Percentiles rank a stretch among this genome's conserved stretches.
phyloP scores from a whole-genome alignment of 2,113 vertebrate species.

The Osmerus eperlanus region DNA sequence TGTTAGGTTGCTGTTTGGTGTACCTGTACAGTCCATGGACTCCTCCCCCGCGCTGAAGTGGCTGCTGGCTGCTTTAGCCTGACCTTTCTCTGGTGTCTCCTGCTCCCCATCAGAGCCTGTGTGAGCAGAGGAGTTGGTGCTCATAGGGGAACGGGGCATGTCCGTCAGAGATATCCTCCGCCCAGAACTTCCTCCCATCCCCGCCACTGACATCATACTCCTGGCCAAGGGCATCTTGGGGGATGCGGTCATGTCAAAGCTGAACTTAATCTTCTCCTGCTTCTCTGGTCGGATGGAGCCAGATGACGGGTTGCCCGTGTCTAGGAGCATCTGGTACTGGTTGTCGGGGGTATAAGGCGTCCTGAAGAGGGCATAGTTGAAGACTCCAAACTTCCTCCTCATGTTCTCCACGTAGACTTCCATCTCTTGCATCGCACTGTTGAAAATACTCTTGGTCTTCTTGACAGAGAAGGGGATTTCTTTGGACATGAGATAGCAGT shows the following conservation, averaged over 20 bases:
- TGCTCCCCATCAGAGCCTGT: constrained; percentile 95
- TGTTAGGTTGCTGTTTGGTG: neutral
- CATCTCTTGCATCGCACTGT: constrained; percentile 99
- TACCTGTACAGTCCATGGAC: constrained; percentile 89
- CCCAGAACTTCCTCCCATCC: constrained; percentile 64
- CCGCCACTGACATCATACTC: constrained; percentile 69
- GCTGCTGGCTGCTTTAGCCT: constrained; percentile 77
- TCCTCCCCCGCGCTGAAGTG: constrained; percentile 90
- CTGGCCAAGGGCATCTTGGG: constrained; percentile 91
- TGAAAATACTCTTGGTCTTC: constrained; percentile 99
- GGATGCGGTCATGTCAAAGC: constrained; percentile 92
- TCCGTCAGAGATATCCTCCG: constrained; percentile 82
- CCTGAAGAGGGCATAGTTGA: constrained; percentile 96
- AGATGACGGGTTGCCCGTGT: constrained; percentile 85
- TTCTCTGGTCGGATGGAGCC: constrained; percentile 88
- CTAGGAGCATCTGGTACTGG: constrained; percentile 96
- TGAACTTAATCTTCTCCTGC: constrained; percentile 94
- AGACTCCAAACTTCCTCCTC: constrained; percentile 91
- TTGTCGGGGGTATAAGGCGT: constrained; percentile 95
- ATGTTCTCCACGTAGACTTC: constrained; percentile 98
- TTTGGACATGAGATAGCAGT: constrained; percentile 99
- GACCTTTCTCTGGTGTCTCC: constrained; percentile 80
- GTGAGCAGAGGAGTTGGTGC: constrained; percentile 93
- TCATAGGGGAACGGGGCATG: constrained; percentile 93
- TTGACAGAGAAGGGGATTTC: constrained; percentile 99